phyloP scores from a whole-genome alignment of 1,140 invertebrate species.

The Drosophila nasuta region DNA sequence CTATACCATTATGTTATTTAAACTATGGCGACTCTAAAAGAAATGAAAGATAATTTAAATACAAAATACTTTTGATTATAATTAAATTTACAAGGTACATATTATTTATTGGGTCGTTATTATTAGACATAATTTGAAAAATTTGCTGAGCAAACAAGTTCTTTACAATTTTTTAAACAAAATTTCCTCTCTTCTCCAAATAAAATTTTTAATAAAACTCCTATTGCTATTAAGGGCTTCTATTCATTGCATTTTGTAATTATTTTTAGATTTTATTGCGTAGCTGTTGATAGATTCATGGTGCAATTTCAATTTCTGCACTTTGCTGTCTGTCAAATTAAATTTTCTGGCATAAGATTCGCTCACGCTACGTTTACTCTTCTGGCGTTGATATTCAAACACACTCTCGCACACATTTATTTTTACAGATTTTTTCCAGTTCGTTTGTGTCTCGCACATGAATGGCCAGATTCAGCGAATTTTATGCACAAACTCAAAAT shows the following conservation, averaged over 20 bases:
- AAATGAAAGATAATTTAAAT: no score
- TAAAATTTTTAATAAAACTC: neutral
- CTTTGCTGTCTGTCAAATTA: slow-evolving; percentile 59
- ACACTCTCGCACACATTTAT: slow-evolving; percentile 33
- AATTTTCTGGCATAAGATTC: slow-evolving; percentile 51
- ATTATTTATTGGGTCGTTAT: no score
- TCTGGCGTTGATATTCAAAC: slow-evolving; percentile 14
- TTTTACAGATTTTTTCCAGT: slow-evolving; percentile 57
- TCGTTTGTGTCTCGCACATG: slow-evolving; percentile 55
- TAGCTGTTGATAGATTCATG: slow-evolving; percentile 67
- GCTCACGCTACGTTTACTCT: slow-evolving; percentile 17
- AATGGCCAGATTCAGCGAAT: slow-evolving; percentile 23
- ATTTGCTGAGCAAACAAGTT: no score
- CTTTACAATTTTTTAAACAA: no score
- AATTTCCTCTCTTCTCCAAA: neutral
- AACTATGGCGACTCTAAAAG: no score
- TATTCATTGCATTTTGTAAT: neutral
- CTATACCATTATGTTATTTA: no score
- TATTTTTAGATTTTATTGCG: slow-evolving; percentile 67
- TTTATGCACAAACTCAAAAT: slow-evolving; percentile 56
- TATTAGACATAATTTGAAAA: no score
- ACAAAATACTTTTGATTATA: no score
- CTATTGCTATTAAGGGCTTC: neutral
- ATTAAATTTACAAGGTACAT: no score
- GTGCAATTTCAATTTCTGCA: slow-evolving; percentile 46